Conservation (phyloP, 2,888 invertebrate species). For the Spatulosminthurus flaviceps region DNA sequence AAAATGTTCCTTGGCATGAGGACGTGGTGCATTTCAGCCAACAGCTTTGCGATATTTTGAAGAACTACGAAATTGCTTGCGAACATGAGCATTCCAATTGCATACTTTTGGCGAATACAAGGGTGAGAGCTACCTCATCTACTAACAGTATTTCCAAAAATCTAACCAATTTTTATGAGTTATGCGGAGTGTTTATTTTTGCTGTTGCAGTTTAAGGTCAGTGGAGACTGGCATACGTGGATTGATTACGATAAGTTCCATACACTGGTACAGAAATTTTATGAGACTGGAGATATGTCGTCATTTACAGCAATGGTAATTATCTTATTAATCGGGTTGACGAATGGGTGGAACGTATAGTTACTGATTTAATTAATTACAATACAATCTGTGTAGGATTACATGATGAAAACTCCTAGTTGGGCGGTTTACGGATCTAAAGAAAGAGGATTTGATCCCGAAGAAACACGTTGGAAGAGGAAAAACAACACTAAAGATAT, state of each 20-base stretch:
- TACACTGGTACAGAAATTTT: conserved; percentile 66
- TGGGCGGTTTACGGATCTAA: conserved; percentile 71
- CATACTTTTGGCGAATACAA: conserved; percentile 69
- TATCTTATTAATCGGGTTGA: no score
- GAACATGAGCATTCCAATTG: conserved; percentile 74
- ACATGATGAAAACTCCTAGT: conserved; percentile 69
- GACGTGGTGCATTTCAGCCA: conserved; percentile 70
- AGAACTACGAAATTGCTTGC: conserved; percentile 70
- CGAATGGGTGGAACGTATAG: no score
- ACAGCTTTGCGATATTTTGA: conserved; percentile 67
- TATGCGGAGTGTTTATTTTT: background rate
- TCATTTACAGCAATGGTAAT: conserved; percentile 67
- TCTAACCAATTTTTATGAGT: no score
- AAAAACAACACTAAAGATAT: conserved; percentile 65
- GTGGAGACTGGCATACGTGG: conserved; percentile 71
- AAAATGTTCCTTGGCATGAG: conserved; percentile 72
- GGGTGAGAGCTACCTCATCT: no score
- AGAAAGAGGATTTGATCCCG: conserved; percentile 71
- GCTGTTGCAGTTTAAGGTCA: conserved; percentile 67
- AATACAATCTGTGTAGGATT: conserved; percentile 66
- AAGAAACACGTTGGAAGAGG: conserved; percentile 68
- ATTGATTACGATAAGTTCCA: conserved; percentile 71
- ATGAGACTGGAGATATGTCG: conserved; percentile 65
- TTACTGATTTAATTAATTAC: background rate
- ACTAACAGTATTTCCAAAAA: no score